Evolutionary conservation across 2,113 vertebrate species (phyloP).

Genomic region (Phylloscopus whistleri): DNA sequence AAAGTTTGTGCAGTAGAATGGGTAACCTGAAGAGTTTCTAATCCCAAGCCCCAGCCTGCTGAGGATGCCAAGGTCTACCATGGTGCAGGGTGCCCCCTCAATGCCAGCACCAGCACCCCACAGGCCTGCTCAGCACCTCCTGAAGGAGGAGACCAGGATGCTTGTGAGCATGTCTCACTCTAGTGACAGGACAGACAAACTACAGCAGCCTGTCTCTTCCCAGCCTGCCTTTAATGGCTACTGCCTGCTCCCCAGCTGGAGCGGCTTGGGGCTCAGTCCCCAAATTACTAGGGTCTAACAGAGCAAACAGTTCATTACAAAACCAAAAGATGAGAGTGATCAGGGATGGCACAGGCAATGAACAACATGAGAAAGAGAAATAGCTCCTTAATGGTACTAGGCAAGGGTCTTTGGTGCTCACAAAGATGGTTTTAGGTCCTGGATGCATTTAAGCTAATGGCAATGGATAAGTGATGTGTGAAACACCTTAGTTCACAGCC

Average conservation of each 20-base stretch:
- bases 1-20: neutral
- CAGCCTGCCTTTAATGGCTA: neutral
- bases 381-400: neutral
- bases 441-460: neutral
- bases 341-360: neutral
- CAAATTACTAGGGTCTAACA: neutral
- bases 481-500: neutral
- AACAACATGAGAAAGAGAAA: neutral
- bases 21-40: neutral
- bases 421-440: neutral
- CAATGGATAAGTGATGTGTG: neutral
- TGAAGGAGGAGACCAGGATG: neutral
- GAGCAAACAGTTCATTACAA: neutral
- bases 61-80: neutral
- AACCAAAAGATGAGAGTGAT: neutral
- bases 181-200: slow-evolving; percentile 53
- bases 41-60: neutral
- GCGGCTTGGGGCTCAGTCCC: neutral
- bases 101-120: neutral
- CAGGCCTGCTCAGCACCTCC: neutral
- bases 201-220: slow-evolving; percentile 15
- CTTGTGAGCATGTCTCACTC: slow-evolving; percentile 55
- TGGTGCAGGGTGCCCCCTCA: neutral
- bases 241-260: neutral
- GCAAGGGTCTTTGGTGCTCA: neutral